phyloP scores from a whole-genome alignment of 2,113 vertebrate genomes.

The Chaetura pelagica region DNA sequence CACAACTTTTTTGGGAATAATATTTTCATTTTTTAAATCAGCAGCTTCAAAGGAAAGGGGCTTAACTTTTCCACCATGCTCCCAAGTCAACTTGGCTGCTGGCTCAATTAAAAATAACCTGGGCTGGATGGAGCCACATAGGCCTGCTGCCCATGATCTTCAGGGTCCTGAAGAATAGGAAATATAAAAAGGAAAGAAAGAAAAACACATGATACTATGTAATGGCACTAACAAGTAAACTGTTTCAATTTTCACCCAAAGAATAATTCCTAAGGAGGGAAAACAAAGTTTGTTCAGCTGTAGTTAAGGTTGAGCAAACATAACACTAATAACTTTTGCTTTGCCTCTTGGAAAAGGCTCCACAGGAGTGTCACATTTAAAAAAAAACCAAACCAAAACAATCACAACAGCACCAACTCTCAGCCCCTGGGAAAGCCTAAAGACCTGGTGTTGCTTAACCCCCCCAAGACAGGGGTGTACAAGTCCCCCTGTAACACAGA shows the following conservation, averaged over 20 bases:
- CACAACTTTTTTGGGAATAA: not conserved
- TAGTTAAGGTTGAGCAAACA: conserved; percentile 34
- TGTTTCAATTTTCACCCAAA: not conserved
- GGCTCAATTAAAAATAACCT: not conserved
- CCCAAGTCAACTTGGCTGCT: not conserved
- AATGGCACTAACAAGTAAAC: not conserved
- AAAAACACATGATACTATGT: not conserved
- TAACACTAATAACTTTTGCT: not conserved
- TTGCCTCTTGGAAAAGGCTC: not conserved
- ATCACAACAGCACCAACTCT: too few species aligned
- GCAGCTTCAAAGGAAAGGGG: not conserved
- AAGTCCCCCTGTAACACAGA: fast-evolving
- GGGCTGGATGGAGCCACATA: not conserved
- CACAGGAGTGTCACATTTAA: not conserved
- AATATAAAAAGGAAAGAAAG: not conserved
- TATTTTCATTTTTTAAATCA: not conserved
- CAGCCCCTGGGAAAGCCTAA: not conserved
- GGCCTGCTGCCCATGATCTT: not conserved
- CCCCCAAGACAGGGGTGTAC: fast-evolving
- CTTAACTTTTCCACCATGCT: not conserved
- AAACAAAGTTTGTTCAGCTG: conserved; percentile 53
- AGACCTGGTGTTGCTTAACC: not conserved
- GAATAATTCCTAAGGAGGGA: conserved; percentile 1
- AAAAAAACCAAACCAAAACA: not conserved
- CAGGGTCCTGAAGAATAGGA: not conserved